Evolutionary conservation across 2,888 invertebrate species (phyloP), one percentile per base, ranked within the genome.

Genomic region (Proisotoma minuta): DNA sequence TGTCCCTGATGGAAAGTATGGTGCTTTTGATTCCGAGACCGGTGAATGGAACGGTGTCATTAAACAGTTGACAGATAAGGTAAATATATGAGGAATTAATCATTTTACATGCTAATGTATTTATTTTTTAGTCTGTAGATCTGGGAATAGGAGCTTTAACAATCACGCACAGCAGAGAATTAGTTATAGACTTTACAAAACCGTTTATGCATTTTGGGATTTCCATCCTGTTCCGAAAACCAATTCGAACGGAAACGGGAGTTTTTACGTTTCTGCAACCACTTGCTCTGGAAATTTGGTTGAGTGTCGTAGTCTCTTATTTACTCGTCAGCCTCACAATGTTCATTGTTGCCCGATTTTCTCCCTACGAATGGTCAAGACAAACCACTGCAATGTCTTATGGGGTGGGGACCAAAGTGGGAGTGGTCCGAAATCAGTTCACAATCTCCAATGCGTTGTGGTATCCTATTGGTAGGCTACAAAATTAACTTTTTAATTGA

Each of bases 121-220:
- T 62, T 20, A 43, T 40, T 40, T 62, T 49, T 81, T 92, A 87
- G 89, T 79, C 34, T 20, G 96, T 96, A 0, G 97, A 98, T 77
- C 81, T 98, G 69, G 97, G 96, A 0, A 93, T 97, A 0, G 96
- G 94, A 15, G 94, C 97, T 0, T 91, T 98, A 87, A 98, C 97
- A 1, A 98, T 98, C 72, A 96, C 92, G 78, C 97, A 95, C 78
- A 93, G 94, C 73, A 75, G 82, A 56, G 82, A 71, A 51, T 88
- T 89, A 77, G 88, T 91, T 59, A 94, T 98, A 60, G 97, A 97
- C 79, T 98, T 98, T 78, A 97, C 97, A 0, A 96, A 97, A 76
- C 97, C 97, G 0, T 98, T 96, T 79, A 95, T 98, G 64, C 96
- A 96, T 78, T 83, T 98, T 5, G 97, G 97, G 22, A 97, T 96